Evolutionary conservation across 2,888 invertebrate species (phyloP).

Genomic region (Xanthia icteritia): DNA sequence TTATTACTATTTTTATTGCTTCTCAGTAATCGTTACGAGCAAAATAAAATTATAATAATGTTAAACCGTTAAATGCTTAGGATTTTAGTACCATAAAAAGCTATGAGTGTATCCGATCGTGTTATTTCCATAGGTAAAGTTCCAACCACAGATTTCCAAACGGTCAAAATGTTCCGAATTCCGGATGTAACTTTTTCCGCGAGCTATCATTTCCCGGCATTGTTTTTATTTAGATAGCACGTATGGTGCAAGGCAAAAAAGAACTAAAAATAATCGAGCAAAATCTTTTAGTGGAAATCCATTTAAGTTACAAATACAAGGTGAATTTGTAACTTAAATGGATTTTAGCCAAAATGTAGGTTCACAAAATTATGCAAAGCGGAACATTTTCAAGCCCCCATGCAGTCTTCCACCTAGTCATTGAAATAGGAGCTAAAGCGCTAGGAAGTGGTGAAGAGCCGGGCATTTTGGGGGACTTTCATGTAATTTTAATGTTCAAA

Average conservation of each 20-base stretch:
- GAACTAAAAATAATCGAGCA: background rate
- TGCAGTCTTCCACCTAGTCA: too few species aligned
- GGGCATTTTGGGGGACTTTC: too few species aligned
- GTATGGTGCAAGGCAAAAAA: background rate
- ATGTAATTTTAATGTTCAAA: too few species aligned
- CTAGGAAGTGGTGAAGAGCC: too few species aligned
- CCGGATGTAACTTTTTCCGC: constrained; percentile 14
- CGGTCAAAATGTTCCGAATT: constrained; percentile 26
- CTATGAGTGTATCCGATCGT: constrained; percentile 10
- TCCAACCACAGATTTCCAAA: constrained; percentile 4
- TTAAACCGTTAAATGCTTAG: constrained; percentile 20
- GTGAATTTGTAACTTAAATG: too few species aligned
- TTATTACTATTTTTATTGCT: constrained; percentile 37
- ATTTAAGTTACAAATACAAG: background rate
- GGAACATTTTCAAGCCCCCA: too few species aligned
- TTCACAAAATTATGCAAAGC: too few species aligned
- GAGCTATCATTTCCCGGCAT: constrained; percentile 12
- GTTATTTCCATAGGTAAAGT: constrained; percentile 19
- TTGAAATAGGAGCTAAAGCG: too few species aligned
- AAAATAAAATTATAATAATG: constrained; percentile 28
- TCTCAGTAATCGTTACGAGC: constrained; percentile 26
- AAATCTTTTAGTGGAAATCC: background rate
- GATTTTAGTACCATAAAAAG: background rate
- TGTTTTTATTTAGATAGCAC: constrained; percentile 3
- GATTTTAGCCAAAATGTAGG: background rate